Conservation (phyloP, 2,113 vertebrate genomes). For the Phaethon lepturus region DNA sequence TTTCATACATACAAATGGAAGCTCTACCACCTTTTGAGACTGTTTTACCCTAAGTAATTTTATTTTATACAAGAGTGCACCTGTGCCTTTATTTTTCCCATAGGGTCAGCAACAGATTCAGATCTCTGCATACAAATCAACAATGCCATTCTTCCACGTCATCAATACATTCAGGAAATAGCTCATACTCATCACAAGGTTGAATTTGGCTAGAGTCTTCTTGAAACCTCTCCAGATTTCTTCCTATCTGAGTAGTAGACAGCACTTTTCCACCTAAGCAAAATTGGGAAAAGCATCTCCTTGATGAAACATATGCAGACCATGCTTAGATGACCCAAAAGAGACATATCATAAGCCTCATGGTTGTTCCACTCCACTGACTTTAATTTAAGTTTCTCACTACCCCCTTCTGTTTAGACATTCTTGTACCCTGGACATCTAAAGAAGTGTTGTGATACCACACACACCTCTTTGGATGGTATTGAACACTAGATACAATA, state of each 20-base stretch:
- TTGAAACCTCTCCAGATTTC: neutral
- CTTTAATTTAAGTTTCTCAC: neutral
- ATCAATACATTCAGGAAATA: neutral
- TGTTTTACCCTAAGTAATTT: neutral
- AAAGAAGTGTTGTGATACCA: neutral
- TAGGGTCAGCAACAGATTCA: neutral
- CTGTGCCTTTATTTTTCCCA: neutral
- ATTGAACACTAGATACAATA: neutral
- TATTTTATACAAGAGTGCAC: neutral
- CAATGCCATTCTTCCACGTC: neutral
- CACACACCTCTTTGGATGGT: neutral
- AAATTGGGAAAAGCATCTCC: neutral
- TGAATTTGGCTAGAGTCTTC: neutral
- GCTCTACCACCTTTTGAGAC: neutral
- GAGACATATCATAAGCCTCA: neutral
- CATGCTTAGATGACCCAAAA: neutral
- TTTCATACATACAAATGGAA: constrained; percentile 6
- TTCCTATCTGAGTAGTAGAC: neutral
- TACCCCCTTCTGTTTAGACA: neutral
- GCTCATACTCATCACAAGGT: neutral
- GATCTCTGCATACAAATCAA: neutral
- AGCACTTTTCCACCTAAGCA: neutral
- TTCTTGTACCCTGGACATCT: neutral
- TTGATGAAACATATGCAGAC: neutral
- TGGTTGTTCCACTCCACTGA: neutral